Evolutionary conservation across 2,113 vertebrate species (phyloP), one percentile per base, ranked within the genome.

Genomic region (Argyrosomus japonicus): DNA sequence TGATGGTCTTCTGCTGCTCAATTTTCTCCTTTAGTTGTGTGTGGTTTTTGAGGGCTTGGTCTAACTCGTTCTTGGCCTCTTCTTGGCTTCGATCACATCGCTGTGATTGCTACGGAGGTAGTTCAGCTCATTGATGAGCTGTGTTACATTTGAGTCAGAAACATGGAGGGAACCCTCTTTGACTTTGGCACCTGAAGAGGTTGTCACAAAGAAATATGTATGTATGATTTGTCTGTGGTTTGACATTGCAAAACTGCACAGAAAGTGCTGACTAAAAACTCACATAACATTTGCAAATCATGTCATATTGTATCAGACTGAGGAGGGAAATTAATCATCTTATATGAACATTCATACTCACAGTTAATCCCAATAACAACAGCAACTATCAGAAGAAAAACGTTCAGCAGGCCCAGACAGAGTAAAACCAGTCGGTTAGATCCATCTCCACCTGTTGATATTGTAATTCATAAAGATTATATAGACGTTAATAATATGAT

Each of bases 361-460:
- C 92, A 91, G 21, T 85, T 83, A 23, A 78, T 47, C 23, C 83
- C 82, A 36, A 92, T 63, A 63, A 61, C 88, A 58, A 91, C 48
- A 27, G 90, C 85, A 68, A 47, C 5, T 53, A 85, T 71, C 11
- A 93, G 45, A 48, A 93, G 70, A 27, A 74, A 23, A 11, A 47
- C 50, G 7, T 92, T 88, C 65, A 93, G 25, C 43, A 89, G 27
- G 32, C 86, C 64, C 19, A 91, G 85, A 54, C 68, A 75, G 51
- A 89, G 57, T 15, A 84, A 21, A 58, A 85, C 29, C 61, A 82
- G 15, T 36, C 54, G 68, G 51, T 85, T 43, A 2, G 32, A 40
- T 40, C 61, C 61, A 40, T 40, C 10, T 40, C 61, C 19, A 40
- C 61, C 61, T 63, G 61, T 63, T 18, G 40, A 63, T n/a, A 21